Evolutionary conservation across 2,113 vertebrate genomes (phyloP), one percentile per base, ranked within the genome.

Genomic region (Cisticola juncidis): DNA sequence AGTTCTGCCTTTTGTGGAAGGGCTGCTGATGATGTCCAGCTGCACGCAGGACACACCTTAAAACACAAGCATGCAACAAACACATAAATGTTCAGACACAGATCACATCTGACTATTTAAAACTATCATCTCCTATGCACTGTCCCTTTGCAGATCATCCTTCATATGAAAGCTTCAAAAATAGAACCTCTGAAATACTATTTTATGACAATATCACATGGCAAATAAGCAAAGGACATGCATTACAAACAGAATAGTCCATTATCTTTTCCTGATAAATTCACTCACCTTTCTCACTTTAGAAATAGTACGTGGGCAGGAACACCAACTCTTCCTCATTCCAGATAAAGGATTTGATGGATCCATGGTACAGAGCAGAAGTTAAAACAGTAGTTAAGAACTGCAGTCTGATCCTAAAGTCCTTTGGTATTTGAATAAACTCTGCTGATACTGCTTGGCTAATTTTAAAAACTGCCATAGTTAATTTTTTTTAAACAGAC

Each of bases 401-500:
- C 69, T 90, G 56, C 66, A 86, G 82, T 76, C 92, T 95, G 86
- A 96, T 94, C 86, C 86, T 95, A 92, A 97, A 97, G 11, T 86
- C 68, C 56, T 94, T 90, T 83, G 62, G 76, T 78, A 29, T 78
- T 95, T 96, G 89, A 94, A 96, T 64, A 95, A 97, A 95, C 38
- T 86, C 69, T 96, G 81, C 85, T 97, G 95, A 96, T 81, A 91
- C 70, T 93, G 79, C 90, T 97, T 96, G 86, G 90, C 74, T 97
- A 94, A 28, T 97, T 97, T 97, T 91, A 90, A 97, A 95, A 92
- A 70, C 93, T 88, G 38, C 57, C 90, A 74, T 57, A 88, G 94
- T 95, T 97, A 96, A 47, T 96, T 94, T 96, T 97, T 97, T 94
- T 66, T 38, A 38, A 95, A 91, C 81, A 86, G 95, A 94, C 88